phyloP scores from a whole-genome alignment of 2,797 vertebrate species.

The Euphonia xanthogaster region DNA sequence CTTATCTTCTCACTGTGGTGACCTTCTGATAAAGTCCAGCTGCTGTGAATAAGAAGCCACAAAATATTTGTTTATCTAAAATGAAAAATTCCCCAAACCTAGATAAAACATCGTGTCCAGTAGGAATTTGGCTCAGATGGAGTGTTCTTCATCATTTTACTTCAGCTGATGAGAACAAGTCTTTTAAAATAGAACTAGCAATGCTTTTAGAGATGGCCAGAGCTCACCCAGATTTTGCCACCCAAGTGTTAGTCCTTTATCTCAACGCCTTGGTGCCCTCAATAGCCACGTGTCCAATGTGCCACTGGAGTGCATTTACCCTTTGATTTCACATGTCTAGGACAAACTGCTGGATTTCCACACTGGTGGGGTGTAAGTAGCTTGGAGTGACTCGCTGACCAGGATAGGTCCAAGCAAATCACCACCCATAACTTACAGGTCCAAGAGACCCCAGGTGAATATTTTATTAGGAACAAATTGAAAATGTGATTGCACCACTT shows the following conservation, averaged over 20 bases:
- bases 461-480: not conserved
- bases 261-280: not conserved
- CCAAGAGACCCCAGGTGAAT: not conserved
- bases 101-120: not conserved
- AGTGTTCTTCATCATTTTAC: not conserved
- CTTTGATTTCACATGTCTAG: not conserved
- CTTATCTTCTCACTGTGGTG: not conserved
- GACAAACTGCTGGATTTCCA: not conserved
- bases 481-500: not conserved
- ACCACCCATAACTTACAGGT: not conserved
- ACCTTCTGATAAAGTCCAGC: slow-evolving; percentile 34
- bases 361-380: not conserved
- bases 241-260: not conserved
- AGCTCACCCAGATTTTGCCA: not conserved
- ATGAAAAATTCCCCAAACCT: not conserved
- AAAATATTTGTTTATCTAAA: not conserved
- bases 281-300: not conserved
- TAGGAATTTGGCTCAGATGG: not conserved
- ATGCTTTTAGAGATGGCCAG: not conserved
- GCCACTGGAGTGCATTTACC: not conserved
- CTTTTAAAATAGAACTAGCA: not conserved
- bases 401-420: not conserved
- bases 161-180: not conserved
- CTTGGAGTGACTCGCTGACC: not conserved
- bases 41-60: not conserved